A percentile compares a stretch with the other conserved stretches of the same genome.
Evolutionary conservation across 2,797 vertebrate species (phyloP).

Genomic region (Intellagama lesueurii): DNA sequence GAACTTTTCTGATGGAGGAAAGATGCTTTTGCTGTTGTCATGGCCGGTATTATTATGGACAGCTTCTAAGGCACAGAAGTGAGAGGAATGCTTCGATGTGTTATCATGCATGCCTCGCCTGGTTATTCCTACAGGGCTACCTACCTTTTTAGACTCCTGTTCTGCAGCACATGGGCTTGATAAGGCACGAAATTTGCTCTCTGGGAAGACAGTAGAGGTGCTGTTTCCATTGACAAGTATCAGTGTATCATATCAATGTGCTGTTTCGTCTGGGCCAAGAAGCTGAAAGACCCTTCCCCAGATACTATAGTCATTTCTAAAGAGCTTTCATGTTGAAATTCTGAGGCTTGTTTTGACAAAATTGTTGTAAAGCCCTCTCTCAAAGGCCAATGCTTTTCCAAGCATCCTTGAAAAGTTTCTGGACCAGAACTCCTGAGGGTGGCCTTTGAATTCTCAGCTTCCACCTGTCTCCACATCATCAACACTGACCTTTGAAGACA

Average conservation of each 20-base stretch:
- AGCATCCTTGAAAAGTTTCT: not conserved
- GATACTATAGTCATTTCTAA: conserved; percentile 5
- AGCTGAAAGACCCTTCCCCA: conserved; percentile 9
- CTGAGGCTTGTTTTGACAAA: conserved; percentile 6
- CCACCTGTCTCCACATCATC: conserved; percentile 20
- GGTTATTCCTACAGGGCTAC: not conserved
- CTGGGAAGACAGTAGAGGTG: not conserved
- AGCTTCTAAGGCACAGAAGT: not conserved
- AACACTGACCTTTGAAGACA: conserved; percentile 40
- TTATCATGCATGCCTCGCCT: not conserved
- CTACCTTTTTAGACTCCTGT: not conserved
- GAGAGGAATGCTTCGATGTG: conserved; percentile 1
- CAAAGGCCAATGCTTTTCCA: not conserved
- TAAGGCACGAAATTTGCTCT: not conserved
- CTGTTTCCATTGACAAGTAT: not conserved
- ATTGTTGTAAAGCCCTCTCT: not conserved
- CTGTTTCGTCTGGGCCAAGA: not conserved
- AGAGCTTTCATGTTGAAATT: conserved; percentile 23
- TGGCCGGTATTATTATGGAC: not conserved
- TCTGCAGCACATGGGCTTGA: not conserved
- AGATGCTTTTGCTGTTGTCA: not conserved
- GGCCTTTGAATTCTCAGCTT: conserved; percentile 14
- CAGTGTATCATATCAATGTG: too few species aligned
- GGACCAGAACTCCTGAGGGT: not conserved
- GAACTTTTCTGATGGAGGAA: not conserved